Conservation (phyloP, 2,888 invertebrate species). For the Litoditis marina region DNA sequence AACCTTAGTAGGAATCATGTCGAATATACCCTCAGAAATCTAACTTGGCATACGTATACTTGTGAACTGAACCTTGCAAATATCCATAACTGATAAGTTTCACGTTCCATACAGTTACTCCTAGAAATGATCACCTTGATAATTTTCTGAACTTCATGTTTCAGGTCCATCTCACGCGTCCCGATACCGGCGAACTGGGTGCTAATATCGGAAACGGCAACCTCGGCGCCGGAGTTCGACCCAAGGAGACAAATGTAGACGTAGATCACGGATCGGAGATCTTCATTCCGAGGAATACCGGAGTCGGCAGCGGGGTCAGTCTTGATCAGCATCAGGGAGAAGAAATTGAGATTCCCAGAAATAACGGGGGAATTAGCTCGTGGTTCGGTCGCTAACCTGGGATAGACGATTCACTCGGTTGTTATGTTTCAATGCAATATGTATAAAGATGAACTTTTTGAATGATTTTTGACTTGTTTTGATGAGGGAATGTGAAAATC, state of each 20-base stretch:
- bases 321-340: slow-evolving; percentile 6
- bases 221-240: background rate
- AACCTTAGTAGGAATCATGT: too few relatives aligned
- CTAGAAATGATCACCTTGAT: background rate
- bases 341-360: slow-evolving; percentile 9
- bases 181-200: slow-evolving; percentile 8
- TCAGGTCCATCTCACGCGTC: slow-evolving; percentile 9
- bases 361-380: slow-evolving; percentile 7
- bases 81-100: too few relatives aligned
- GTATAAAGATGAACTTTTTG: background rate
- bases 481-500: background rate
- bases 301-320: background rate
- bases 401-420: too few relatives aligned
- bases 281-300: background rate
- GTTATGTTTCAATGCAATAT: too few relatives aligned
- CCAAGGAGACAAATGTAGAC: background rate
- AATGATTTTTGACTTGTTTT: background rate
- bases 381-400: too few relatives aligned
- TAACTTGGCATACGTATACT: too few relatives aligned
- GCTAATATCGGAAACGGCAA: background rate
- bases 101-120: too few relatives aligned
- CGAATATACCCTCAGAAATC: too few relatives aligned
- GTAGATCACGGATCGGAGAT: too few relatives aligned
- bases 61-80: too few relatives aligned
- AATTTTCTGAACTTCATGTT: background rate